Base-by-base conservation (phyloP, 2,888 invertebrate genomes). In the Trachelus troglodyta region DNA sequence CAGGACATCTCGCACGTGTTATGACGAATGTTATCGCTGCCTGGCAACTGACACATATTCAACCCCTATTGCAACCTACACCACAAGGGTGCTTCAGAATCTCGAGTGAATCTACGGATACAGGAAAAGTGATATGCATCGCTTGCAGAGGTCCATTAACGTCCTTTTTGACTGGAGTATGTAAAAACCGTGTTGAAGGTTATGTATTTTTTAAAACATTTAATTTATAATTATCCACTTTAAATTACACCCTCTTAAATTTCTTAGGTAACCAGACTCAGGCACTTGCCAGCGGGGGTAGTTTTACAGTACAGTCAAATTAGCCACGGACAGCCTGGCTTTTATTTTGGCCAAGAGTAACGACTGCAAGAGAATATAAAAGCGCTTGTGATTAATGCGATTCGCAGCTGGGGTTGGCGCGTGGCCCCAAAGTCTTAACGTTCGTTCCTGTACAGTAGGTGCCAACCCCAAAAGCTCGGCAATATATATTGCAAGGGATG, bases 21-120 rank as follows among this genome's bases (percentile, higher is more conserved):
- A 81, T 89, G 91, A 90, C 88, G 87, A 89, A 90, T 88, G 89
- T 89, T 90, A 90, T 90, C 87, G 90, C 90, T 89, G 88, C 88
- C 86, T 86, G 88, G 91, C 88, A 88, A 89, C 84, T 91, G 91
- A 91, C 91, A 85, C 83, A 84, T 88, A 88, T 87, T 83, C 84
- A 83, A 81, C 81, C 77, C 81, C 80, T 69, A 77, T 87, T 87
- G 88, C 81, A 86, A 82, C 86, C 87, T 89, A 85, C 86, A 82
- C 56, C 56, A 1, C 84, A 81, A 88, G 89, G 87, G 87, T 85
- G 83, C 84, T 88, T 87, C 80, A 76, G 80, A 82, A 83, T 82
- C 83, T 83, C 83, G 86, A 86, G 86, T 85, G 83, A 82, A 81
- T 84, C 82, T 3, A 6, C 56, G 23, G 56, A 23, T 56, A 56